A percentile compares a stretch with the other conserved stretches of the same genome.
Evolutionary conservation across 2,888 invertebrate species (phyloP).

Genomic region (Strigamia maritima): DNA sequence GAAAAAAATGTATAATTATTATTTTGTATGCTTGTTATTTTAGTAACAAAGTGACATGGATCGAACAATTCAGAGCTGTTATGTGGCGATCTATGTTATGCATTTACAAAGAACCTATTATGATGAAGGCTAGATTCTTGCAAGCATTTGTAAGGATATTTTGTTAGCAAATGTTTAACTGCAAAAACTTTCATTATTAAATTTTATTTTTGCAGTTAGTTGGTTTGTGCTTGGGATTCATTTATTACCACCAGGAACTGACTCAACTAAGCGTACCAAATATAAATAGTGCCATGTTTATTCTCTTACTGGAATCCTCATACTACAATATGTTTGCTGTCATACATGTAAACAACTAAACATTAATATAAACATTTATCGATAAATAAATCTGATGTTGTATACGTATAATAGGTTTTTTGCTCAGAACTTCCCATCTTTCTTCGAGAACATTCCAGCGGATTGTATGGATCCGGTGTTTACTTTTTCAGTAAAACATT

Average conservation of each 20-base stretch:
- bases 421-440: conserved; percentile 86
- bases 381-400: too few species aligned
- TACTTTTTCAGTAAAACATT: conserved; percentile 88
- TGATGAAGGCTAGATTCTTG: conserved; percentile 80
- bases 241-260: conserved; percentile 66
- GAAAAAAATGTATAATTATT: background rate
- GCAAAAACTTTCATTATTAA: too few species aligned
- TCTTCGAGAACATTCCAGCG: conserved; percentile 79
- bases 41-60: conserved; percentile 68
- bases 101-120: conserved; percentile 81
- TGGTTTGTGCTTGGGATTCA: background rate
- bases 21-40: background rate
- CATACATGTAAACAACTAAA: conserved; percentile 84
- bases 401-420: conserved; percentile 65
- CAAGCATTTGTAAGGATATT: conserved; percentile 83
- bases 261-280: conserved; percentile 89
- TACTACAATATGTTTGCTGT: conserved; percentile 92
- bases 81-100: conserved; percentile 87
- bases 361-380: too few species aligned
- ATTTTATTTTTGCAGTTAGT: background rate
- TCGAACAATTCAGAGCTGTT: conserved; percentile 80
- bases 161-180: too few species aligned
- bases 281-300: conserved; percentile 86
- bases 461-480: conserved; percentile 84
- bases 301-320: conserved; percentile 87